These are phyloP conservation scores for Manis crassicaudata DNA, from an alignment of 2,797 vertebrate species.

Conservation along the genomic window DNA sequence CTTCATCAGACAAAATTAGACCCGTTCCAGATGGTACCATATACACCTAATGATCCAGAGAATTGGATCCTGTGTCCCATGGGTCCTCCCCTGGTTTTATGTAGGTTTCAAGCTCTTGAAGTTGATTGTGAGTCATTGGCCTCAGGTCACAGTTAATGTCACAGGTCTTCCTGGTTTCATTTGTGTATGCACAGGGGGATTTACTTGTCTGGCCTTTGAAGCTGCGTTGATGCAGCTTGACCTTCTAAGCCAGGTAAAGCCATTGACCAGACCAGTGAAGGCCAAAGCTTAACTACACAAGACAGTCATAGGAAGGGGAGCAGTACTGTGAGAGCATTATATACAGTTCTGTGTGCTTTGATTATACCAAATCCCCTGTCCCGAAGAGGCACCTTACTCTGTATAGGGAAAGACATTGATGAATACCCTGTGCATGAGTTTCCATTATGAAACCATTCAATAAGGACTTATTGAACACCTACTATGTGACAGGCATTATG, in stretches of 20 bases:
- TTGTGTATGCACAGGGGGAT: constrained; percentile 41
- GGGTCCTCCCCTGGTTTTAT: constrained; percentile 23
- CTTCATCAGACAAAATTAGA: constrained; percentile 23
- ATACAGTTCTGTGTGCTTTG: constrained; percentile 40
- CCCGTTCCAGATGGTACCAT: constrained; percentile 65
- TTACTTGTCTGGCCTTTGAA: constrained; percentile 64
- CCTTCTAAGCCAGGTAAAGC: constrained; percentile 31
- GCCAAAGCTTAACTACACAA: background rate
- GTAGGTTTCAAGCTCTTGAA: constrained; percentile 13
- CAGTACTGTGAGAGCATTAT: background rate
- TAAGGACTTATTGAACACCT: constrained; percentile 19
- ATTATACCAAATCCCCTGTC: constrained; percentile 16
- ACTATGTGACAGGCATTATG: background rate
- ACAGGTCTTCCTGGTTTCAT: constrained; percentile 63
- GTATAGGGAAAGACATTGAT: background rate
- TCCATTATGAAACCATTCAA: constrained; percentile 5
- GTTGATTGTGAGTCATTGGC: constrained; percentile 65
- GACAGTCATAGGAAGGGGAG: background rate
- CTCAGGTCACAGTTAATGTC: constrained; percentile 28
- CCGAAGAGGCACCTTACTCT: constrained; percentile 34
- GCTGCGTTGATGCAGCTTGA: background rate
- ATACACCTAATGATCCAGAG: background rate
- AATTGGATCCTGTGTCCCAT: background rate
- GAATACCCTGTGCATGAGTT: background rate
- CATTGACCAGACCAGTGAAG: constrained; percentile 24